Conservation (phyloP, 2,797 vertebrate genomes). For the Lerista edwardsae region DNA sequence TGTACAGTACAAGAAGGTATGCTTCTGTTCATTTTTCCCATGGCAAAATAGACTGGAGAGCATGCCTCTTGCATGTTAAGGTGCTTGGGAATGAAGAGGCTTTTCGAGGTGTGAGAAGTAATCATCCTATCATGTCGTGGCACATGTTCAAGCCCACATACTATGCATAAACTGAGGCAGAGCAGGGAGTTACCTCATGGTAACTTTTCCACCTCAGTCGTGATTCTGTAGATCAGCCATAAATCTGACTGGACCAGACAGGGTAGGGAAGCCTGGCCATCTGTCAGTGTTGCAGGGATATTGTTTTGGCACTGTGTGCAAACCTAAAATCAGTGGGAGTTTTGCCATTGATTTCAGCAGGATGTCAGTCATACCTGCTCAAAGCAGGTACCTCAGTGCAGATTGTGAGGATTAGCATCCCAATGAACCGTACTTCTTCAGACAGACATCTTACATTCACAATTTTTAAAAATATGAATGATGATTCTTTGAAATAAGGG, state of each 20-base stretch:
- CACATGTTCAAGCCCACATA: not conserved
- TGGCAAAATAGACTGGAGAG: not conserved
- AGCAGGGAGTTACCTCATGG: not conserved
- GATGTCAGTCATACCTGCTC: not conserved
- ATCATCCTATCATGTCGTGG: not conserved
- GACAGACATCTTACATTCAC: too few relatives aligned
- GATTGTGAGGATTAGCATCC: not conserved
- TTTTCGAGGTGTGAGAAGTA: not conserved
- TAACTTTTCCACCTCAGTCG: not conserved
- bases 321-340: not conserved
- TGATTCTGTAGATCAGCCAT: not conserved
- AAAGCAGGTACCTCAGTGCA: not conserved
- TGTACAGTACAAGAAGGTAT: not conserved
- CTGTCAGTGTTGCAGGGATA: not conserved
- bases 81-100: not conserved
- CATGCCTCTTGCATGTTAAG: not conserved
- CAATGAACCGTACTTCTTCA: not conserved
- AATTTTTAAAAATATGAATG: not conserved
- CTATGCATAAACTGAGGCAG: not conserved
- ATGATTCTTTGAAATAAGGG: not conserved
- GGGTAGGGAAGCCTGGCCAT: not conserved
- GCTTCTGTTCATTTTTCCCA: not conserved
- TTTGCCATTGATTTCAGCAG: constrained; percentile 5
- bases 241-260: not conserved
- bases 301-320: not conserved